Conservation (phyloP, 2,888 invertebrate genomes). For the Halocaridina rubra region DNA sequence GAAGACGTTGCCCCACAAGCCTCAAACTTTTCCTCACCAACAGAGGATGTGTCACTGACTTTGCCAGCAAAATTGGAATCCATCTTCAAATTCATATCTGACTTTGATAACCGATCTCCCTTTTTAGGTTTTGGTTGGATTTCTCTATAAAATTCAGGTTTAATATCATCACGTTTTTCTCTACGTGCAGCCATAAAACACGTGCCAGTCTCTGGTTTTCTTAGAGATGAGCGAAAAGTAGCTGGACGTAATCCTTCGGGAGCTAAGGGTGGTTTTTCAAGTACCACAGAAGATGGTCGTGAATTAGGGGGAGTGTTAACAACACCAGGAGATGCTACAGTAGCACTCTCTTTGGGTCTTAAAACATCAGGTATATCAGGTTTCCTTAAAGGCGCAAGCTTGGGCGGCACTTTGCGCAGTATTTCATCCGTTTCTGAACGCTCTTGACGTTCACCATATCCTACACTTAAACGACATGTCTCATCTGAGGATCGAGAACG, state of each 20-base stretch:
- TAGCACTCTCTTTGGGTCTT: conserved; percentile 47
- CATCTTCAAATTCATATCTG: conserved; percentile 48
- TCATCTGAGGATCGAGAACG: conserved; percentile 10
- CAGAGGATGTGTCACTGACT: neutral
- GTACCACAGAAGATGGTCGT: conserved; percentile 48
- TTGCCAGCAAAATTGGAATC: conserved; percentile 23
- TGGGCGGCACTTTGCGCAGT: conserved; percentile 43
- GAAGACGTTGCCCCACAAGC: neutral
- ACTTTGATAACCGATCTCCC: conserved; percentile 41
- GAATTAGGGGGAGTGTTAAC: conserved; percentile 50
- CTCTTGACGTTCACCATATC: neutral
- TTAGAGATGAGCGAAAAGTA: conserved; percentile 48
- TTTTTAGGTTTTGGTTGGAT: conserved; percentile 40
- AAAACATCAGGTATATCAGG: conserved; percentile 59
- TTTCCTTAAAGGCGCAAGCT: conserved; percentile 50
- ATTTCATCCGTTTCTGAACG: conserved; percentile 21
- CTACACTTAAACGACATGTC: neutral
- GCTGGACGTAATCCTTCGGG: conserved; percentile 54
- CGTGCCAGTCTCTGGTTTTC: conserved; percentile 55
- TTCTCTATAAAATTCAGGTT: conserved; percentile 34
- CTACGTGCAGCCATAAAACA: conserved; percentile 57
- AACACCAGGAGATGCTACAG: conserved; percentile 48
- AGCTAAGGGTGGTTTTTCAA: conserved; percentile 40
- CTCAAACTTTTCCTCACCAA: conserved; percentile 23
- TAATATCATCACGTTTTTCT: conserved; percentile 51